Conservation (phyloP, 2,888 invertebrate genomes). For the Arrhopalites spinosus region DNA sequence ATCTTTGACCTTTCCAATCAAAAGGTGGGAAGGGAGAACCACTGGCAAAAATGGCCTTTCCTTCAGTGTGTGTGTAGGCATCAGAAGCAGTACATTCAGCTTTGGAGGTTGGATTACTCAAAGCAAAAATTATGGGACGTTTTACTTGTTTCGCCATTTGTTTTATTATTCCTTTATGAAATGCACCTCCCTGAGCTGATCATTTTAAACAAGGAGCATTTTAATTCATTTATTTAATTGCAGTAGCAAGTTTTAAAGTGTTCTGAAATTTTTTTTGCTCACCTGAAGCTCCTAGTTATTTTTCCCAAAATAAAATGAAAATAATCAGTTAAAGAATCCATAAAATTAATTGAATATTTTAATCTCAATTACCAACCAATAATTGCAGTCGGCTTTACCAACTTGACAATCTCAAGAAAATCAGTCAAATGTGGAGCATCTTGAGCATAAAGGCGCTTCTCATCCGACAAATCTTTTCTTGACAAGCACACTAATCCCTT, state of each 20-base stretch:
- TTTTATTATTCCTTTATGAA: slow-evolving; percentile 30
- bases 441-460: slow-evolving; percentile 83
- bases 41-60: slow-evolving; percentile 89
- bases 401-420: slow-evolving; percentile 82
- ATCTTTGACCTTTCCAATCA: slow-evolving; percentile 70
- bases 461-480: slow-evolving; percentile 71
- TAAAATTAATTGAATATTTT: too few species aligned
- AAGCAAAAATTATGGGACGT: slow-evolving; percentile 91
- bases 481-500: slow-evolving; percentile 90
- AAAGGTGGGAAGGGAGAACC: slow-evolving; percentile 95
- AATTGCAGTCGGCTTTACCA: slow-evolving; percentile 79
- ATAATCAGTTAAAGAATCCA: not conserved
- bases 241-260: not conserved
- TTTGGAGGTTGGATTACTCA: slow-evolving; percentile 97
- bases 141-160: slow-evolving; percentile 82
- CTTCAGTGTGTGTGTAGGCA: slow-evolving; percentile 82
- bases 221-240: not conserved
- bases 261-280: not conserved
- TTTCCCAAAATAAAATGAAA: not conserved
- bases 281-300: not conserved
- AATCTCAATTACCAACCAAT: slow-evolving; percentile 71
- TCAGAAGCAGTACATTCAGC: slow-evolving; percentile 99
- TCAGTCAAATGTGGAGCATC: slow-evolving; percentile 75
- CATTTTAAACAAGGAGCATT: slow-evolving; percentile 22
- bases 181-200: slow-evolving; percentile 37